Evolutionary conservation across 2,113 vertebrate genomes (phyloP).

Genomic region (Pterocles burchelli): DNA sequence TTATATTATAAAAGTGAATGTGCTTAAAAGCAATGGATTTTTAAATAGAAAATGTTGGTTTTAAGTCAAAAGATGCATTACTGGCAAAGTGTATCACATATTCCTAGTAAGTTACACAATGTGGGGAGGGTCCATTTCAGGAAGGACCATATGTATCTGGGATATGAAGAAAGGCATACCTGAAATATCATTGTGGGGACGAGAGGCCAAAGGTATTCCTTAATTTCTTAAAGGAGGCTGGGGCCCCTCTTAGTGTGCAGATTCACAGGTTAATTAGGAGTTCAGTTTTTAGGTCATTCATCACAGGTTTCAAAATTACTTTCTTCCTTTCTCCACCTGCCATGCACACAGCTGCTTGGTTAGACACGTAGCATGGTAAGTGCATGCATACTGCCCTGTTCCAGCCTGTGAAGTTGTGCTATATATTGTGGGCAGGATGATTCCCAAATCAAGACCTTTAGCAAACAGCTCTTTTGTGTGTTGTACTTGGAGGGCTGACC

Average conservation of each 20-base stretch:
- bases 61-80: neutral
- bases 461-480: neutral
- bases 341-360: neutral
- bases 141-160: neutral
- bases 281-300: neutral
- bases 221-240: neutral
- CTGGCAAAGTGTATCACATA: neutral
- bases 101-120: neutral
- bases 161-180: neutral
- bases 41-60: neutral
- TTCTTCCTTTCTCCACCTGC: neutral
- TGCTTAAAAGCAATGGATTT: neutral
- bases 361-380: slow-evolving; percentile 32
- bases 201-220: neutral
- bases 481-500: neutral
- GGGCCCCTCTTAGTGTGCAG: neutral
- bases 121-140: neutral
- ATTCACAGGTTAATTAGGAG: neutral
- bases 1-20: neutral
- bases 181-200: neutral
- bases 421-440: neutral
- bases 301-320: neutral
- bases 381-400: slow-evolving; percentile 15
- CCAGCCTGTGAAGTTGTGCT: neutral
- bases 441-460: neutral